Percentiles rank a stretch among this genome's conserved stretches.
phyloP scores from a whole-genome alignment of 2,888 invertebrate species.

The Catocala sponsa region DNA sequence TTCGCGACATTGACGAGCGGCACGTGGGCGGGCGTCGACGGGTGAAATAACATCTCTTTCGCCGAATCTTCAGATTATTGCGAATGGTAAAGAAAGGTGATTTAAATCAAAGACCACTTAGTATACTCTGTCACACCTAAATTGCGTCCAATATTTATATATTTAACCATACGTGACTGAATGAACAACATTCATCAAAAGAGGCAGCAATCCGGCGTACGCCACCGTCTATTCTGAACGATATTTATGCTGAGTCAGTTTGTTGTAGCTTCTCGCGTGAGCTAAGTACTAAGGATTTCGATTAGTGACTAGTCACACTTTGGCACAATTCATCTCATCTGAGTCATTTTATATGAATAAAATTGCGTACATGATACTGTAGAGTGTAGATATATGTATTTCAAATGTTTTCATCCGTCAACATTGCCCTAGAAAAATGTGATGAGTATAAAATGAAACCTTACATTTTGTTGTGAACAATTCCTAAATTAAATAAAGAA shows the following conservation, averaged over 20 bases:
- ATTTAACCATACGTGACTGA: neutral
- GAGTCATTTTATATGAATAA: slow-evolving; percentile 42
- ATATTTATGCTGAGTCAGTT: slow-evolving; percentile 21
- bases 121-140: neutral
- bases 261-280: slow-evolving; percentile 16
- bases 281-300: slow-evolving; percentile 12
- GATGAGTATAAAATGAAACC: slow-evolving; percentile 29
- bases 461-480: slow-evolving; percentile 33
- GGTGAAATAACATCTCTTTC: slow-evolving; percentile 53
- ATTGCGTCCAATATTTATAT: neutral
- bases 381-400: slow-evolving; percentile 36
- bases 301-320: slow-evolving; percentile 31
- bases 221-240: neutral
- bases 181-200: neutral
- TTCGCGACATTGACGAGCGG: slow-evolving; percentile 71
- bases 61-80: slow-evolving; percentile 29
- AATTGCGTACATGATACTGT: slow-evolving; percentile 34
- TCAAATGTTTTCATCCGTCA: slow-evolving; percentile 49
- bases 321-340: slow-evolving; percentile 39
- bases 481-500: slow-evolving; percentile 26
- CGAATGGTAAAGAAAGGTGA: slow-evolving; percentile 17
- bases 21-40: slow-evolving; percentile 68
- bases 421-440: slow-evolving; percentile 46
- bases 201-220: neutral
- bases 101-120: neutral